Evolutionary conservation across 1,140 invertebrate genomes (phyloP).

Genomic region (Magallana ariakensis): DNA sequence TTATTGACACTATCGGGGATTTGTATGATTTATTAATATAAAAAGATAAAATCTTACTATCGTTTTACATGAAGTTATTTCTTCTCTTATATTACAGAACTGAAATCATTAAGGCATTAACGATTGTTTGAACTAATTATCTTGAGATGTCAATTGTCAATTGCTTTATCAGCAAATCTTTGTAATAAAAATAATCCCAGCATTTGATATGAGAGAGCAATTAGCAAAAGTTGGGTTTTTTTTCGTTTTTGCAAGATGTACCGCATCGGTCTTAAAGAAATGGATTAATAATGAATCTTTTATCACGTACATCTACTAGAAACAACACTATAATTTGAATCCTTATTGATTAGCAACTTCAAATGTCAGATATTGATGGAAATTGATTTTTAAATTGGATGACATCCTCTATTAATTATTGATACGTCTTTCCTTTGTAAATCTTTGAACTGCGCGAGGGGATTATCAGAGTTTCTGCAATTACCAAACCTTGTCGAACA

Average conservation of each 20-base stretch:
- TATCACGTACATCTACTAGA: no score
- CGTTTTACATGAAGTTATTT: neutral
- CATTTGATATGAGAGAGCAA: neutral
- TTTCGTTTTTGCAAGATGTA: no score
- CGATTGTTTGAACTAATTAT: slow-evolving; percentile 16
- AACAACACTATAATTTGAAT: no score
- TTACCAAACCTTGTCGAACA: neutral
- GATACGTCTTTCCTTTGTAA: neutral
- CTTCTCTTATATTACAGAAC: neutral
- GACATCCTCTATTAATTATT: neutral
- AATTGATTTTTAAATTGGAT: slow-evolving; percentile 20
- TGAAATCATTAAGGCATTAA: slow-evolving; percentile 6
- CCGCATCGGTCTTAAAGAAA: no score
- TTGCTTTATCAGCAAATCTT: neutral
- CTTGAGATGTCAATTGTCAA: slow-evolving; percentile 16
- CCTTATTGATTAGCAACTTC: neutral
- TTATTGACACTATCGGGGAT: neutral
- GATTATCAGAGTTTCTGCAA: neutral
- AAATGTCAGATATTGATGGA: neutral
- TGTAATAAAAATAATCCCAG: neutral
- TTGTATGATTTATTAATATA: neutral
- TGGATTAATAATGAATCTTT: no score
- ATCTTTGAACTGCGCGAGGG: neutral
- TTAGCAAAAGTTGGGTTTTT: neutral
- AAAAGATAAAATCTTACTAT: no score